Evolutionary conservation across 2,888 invertebrate species (phyloP).

Genomic region (Sminthurinus aureus): DNA sequence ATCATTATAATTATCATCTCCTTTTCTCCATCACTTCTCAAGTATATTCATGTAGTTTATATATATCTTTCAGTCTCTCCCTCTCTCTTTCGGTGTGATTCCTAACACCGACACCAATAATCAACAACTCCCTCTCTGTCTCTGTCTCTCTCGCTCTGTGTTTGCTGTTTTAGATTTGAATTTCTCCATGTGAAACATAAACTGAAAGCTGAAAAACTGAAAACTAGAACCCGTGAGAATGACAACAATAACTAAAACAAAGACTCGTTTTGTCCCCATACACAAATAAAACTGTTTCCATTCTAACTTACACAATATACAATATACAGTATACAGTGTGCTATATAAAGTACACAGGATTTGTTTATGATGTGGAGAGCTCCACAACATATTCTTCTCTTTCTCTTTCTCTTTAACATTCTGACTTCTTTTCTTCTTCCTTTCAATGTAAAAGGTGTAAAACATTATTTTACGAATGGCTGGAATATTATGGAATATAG

Average conservation of each 20-base stretch:
- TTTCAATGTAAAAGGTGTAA: too few species aligned
- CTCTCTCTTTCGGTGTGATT: neutral
- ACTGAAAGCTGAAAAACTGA: neutral
- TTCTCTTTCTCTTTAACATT: neutral
- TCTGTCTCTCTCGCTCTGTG: neutral
- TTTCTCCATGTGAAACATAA: neutral
- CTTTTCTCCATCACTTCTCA: neutral
- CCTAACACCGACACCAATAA: too few species aligned
- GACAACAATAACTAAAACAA: neutral
- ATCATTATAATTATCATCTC: slow-evolving; percentile 28
- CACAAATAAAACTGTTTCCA: neutral
- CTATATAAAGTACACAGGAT: neutral
- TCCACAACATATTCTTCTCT: neutral
- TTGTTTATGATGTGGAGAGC: neutral
- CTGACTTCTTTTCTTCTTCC: too few species aligned
- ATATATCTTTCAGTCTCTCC: neutral
- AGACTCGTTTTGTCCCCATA: neutral
- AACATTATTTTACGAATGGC: too few species aligned
- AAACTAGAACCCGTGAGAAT: neutral
- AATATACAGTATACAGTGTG: too few species aligned
- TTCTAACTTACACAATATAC: neutral
- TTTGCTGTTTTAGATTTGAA: neutral
- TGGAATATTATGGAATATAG: too few species aligned
- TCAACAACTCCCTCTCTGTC: neutral
- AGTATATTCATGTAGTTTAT: neutral